phyloP scores from a whole-genome alignment of 2,888 invertebrate genomes.

The Orthosia cruda region DNA sequence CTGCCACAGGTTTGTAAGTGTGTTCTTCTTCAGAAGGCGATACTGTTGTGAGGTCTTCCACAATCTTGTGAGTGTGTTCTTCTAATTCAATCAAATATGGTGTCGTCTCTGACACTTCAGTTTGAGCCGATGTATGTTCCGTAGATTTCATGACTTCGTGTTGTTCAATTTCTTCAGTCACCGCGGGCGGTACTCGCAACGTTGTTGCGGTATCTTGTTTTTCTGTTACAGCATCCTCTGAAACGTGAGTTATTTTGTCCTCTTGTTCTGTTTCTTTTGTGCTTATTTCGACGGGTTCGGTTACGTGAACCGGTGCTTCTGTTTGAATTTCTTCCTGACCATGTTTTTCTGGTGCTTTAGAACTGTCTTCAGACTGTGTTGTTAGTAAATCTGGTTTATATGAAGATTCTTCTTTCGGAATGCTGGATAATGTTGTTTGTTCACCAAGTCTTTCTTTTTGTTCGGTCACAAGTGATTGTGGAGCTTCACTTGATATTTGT shows the following conservation, averaged over 20 bases:
- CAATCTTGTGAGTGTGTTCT: slow-evolving; percentile 80
- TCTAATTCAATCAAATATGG: slow-evolving; percentile 82
- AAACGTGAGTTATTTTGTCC: slow-evolving; percentile 33
- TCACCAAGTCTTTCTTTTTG: slow-evolving; percentile 35
- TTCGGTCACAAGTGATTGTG: slow-evolving; percentile 58
- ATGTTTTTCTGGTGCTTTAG: slow-evolving; percentile 43
- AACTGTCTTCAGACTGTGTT: slow-evolving; percentile 44
- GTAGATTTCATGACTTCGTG: slow-evolving; percentile 42
- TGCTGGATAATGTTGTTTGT: slow-evolving; percentile 26
- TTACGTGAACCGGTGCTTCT: slow-evolving; percentile 30
- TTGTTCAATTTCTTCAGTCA: slow-evolving; percentile 28
- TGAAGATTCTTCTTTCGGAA: slow-evolving; percentile 41
- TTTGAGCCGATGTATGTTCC: slow-evolving; percentile 57
- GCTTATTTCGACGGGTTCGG: slow-evolving; percentile 34
- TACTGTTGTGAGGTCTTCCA: slow-evolving; percentile 69
- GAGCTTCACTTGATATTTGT: slow-evolving; percentile 50
- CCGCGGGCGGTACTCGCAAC: slow-evolving; percentile 18
- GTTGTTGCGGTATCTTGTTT: slow-evolving; percentile 46
- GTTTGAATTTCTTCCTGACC: slow-evolving; percentile 34
- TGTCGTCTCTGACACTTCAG: slow-evolving; percentile 74
- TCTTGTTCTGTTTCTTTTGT: slow-evolving; percentile 33
- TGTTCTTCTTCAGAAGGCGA: slow-evolving; percentile 43
- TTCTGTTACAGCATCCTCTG: slow-evolving; percentile 42
- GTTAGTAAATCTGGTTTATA: slow-evolving; percentile 47
- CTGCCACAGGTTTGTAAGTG: slow-evolving; percentile 32